These are phyloP conservation scores for Sinopyrophorus schimmeli DNA, from an alignment of 2,888 invertebrate genomes.

Conservation along the genomic window DNA sequence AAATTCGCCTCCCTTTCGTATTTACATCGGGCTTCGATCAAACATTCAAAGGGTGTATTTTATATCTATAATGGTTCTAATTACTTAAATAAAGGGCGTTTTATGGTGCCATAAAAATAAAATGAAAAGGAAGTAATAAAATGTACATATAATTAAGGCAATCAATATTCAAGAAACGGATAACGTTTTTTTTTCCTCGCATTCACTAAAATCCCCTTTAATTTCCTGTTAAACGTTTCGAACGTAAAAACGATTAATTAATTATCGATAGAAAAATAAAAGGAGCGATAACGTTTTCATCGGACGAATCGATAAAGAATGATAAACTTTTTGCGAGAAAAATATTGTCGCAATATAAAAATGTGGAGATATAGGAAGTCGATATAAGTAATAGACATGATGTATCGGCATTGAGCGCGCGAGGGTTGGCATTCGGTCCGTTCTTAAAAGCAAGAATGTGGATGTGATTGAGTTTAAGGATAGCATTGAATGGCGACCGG, in stretches of 20 bases:
- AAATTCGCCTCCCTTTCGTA: no score
- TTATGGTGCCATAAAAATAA: conserved; percentile 34
- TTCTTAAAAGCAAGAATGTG: conserved; percentile 28
- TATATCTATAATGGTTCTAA: conserved; percentile 21
- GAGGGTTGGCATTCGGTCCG: conserved; percentile 23
- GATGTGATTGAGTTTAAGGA: conserved; percentile 41
- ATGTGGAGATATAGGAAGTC: conserved; percentile 23
- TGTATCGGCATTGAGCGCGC: conserved; percentile 28
- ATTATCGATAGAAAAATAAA: no score
- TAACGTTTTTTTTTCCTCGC: no score
- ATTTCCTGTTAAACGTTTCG: no score
- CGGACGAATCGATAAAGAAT: conserved; percentile 11
- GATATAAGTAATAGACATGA: conserved; percentile 28
- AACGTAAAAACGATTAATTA: no score
- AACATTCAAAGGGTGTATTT: conserved; percentile 13
- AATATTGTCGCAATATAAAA: conserved; percentile 14
- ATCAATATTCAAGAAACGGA: conserved; percentile 24
- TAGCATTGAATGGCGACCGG: conserved; percentile 39
- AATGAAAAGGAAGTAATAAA: conserved; percentile 37
- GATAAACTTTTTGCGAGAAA: conserved; percentile 18
- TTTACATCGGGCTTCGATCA: conserved; percentile 13
- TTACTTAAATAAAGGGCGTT: conserved; percentile 26
- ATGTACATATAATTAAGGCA: conserved; percentile 21
- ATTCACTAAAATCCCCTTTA: no score
- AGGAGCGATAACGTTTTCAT: conserved; percentile 7